Conservation (phyloP, 2,113 vertebrate genomes). For the Heterotis niloticus region DNA sequence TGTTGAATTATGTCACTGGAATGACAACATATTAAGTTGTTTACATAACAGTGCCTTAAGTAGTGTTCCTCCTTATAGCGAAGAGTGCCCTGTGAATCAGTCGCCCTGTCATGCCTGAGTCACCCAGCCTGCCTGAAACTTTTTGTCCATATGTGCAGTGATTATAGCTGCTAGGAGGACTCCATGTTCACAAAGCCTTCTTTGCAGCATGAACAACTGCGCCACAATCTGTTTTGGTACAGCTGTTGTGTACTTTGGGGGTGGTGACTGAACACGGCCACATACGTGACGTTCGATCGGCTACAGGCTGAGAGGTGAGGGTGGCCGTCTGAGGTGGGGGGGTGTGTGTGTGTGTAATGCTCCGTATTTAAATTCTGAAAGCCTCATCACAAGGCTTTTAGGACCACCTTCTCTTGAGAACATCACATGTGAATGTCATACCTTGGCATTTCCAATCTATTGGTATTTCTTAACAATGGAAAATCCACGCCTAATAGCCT, state of each 20-base stretch:
- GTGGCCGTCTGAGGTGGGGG: no score
- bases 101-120: constrained; percentile 49
- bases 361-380: constrained; percentile 6
- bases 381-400: not conserved
- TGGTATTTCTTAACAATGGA: constrained; percentile 62
- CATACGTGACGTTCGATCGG: not conserved
- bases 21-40: constrained; percentile 50
- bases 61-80: constrained; percentile 54
- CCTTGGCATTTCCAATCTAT: constrained; percentile 58
- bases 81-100: constrained; percentile 61
- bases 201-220: not conserved
- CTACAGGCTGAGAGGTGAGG: not conserved
- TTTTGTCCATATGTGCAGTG: not conserved
- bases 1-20: constrained; percentile 8
- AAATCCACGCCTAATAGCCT: constrained; percentile 61
- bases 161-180: not conserved
- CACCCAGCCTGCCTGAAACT: constrained; percentile 22
- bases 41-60: constrained; percentile 37
- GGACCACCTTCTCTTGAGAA: not conserved
- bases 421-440: not conserved
- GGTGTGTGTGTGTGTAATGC: no score
- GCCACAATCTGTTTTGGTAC: not conserved
- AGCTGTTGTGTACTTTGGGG: not conserved
- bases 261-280: no score
- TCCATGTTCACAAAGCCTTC: not conserved